Base-by-base conservation (phyloP, 2,113 vertebrate genomes). In the Tragelaphus scriptus region DNA sequence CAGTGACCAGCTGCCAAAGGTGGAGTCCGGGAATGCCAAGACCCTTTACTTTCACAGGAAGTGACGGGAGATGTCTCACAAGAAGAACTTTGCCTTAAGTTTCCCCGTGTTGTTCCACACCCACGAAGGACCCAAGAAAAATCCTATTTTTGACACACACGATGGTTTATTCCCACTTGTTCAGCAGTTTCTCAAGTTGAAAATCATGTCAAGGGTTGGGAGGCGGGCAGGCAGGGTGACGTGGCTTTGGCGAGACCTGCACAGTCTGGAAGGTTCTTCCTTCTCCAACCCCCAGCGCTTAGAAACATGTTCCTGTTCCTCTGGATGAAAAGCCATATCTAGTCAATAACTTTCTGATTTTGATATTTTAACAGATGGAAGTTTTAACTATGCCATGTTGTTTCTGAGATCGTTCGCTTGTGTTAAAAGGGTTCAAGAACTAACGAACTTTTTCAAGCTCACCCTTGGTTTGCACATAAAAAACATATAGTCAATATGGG, bases 261-360 rank as follows among this genome's bases (percentile, higher is more conserved):
- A 95, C 97, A 92, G 59, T 97, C 97, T 82, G 81, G 97, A 97
- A 90, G 98, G 97, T 85, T 93, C 98, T 63, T 97, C 98, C 98
- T 99, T 98, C 98, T 99, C 96, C 87, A 36, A 97, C 94, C 98
- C 98, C 98, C 98, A 98, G 99, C 98, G 99, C 98, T 98, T 99
- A 99, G 99, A 99, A 99, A 97, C 99, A 99, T 98, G 99, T 98
- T 99, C 99, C 98, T 99, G 98, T 98, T 99, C 99, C 98, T 99
- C 99, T 99, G 99, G 99, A 99, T 99, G 99, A 99, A 99, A 99
- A 99, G 99, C 99, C 99, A 99, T 99, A 99, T 99, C 99, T 99
- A 99, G 99, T 99, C 99, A 99, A 99, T 99, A 99, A 99, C 99
- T 99, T 98, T 98, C 99, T 99, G 98, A 99, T 99, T 99, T 99